Evolutionary conservation across 2,888 invertebrate species (phyloP).

Genomic region (Malthinus flaveolus): DNA sequence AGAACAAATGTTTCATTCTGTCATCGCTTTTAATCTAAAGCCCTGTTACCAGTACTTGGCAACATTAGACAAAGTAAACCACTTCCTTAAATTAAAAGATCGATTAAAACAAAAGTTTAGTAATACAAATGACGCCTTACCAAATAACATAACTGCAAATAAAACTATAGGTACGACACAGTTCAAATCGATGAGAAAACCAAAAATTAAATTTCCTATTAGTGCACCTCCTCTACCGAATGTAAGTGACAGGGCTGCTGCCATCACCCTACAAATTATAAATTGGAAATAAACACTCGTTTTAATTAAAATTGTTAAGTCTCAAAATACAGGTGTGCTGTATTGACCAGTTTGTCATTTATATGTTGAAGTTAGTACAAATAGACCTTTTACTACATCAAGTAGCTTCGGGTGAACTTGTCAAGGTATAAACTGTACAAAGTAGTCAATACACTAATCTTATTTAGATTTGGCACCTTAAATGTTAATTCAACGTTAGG

Average conservation of each 20-base stretch:
- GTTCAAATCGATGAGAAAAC: slow-evolving; percentile 78
- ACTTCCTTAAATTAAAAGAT: slow-evolving; percentile 60
- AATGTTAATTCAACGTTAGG: not conserved
- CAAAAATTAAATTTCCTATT: slow-evolving; percentile 75
- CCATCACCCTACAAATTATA: slow-evolving; percentile 71
- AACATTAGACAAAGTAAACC: slow-evolving; percentile 74
- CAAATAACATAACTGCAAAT: slow-evolving; percentile 72
- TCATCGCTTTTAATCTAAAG: slow-evolving; percentile 61
- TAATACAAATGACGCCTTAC: slow-evolving; percentile 57
- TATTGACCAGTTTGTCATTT: too few species aligned
- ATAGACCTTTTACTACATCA: too few species aligned
- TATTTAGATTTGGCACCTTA: too few species aligned
- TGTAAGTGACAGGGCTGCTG: slow-evolving; percentile 76
- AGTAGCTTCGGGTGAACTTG: too few species aligned
- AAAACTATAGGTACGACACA: slow-evolving; percentile 75
- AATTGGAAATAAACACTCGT: not conserved
- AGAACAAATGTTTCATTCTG: not conserved
- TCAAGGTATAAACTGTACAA: too few species aligned
- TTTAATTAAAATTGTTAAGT: slow-evolving; percentile 1
- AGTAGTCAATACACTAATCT: too few species aligned
- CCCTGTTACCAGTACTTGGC: slow-evolving; percentile 75
- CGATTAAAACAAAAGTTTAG: not conserved
- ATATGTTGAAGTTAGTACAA: too few species aligned
- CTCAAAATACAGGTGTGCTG: not conserved
- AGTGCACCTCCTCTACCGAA: slow-evolving; percentile 79